These are phyloP conservation scores for Mythimna lalbum DNA, from an alignment of 2,888 invertebrate genomes.

Conservation along the genomic window DNA sequence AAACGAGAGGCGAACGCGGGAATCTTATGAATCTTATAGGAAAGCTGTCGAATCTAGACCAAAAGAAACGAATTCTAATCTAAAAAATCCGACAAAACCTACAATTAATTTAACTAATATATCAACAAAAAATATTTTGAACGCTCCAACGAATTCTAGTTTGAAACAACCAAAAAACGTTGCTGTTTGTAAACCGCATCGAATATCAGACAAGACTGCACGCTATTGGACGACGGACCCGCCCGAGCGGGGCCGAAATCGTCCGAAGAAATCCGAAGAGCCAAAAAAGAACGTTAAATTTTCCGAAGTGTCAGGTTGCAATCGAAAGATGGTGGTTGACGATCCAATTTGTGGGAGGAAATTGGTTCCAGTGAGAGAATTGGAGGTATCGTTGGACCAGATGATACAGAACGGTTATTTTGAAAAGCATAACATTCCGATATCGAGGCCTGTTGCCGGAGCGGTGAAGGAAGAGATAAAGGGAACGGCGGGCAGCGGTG, in stretches of 20 bases:
- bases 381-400: slow-evolving; percentile 88
- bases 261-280: slow-evolving; percentile 81
- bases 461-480: slow-evolving; percentile 75
- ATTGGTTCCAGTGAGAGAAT: slow-evolving; percentile 86
- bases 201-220: slow-evolving; percentile 82
- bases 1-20: slow-evolving; percentile 73
- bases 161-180: slow-evolving; percentile 78
- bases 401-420: slow-evolving; percentile 89
- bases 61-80: slow-evolving; percentile 55
- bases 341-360: slow-evolving; percentile 85
- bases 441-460: slow-evolving; percentile 76
- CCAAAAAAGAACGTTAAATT: slow-evolving; percentile 88
- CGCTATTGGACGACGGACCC: slow-evolving; percentile 86
- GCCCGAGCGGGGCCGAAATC: slow-evolving; percentile 74
- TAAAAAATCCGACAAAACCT: slow-evolving; percentile 53
- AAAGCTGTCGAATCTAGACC: slow-evolving; percentile 61
- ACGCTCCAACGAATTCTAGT: slow-evolving; percentile 63
- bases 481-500: slow-evolving; percentile 47
- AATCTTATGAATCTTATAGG: slow-evolving; percentile 78
- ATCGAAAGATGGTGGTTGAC: slow-evolving; percentile 86
- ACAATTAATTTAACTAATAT: slow-evolving; percentile 45
- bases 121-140: slow-evolving; percentile 50
- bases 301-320: slow-evolving; percentile 88
- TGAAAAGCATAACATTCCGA: slow-evolving; percentile 87
- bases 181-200: slow-evolving; percentile 85